phyloP scores from a whole-genome alignment of 2,113 vertebrate species.

The Hiodon tergisus region DNA sequence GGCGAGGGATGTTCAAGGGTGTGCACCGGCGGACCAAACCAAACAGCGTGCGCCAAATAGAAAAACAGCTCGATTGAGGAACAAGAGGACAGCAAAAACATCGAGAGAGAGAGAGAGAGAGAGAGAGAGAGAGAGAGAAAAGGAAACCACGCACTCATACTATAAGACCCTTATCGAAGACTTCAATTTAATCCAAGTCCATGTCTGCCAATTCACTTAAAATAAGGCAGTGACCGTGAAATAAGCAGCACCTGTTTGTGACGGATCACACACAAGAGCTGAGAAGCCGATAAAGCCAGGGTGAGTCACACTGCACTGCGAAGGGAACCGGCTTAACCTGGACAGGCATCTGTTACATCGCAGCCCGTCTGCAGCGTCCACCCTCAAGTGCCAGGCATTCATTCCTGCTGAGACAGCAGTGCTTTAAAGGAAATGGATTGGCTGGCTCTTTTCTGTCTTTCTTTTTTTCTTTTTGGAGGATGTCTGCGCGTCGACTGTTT shows the following conservation, averaged over 20 bases:
- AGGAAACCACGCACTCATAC: background rate
- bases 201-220: slow-evolving; percentile 40
- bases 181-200: slow-evolving; percentile 33
- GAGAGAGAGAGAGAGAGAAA: background rate
- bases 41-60: slow-evolving; percentile 10
- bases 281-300: background rate
- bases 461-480: slow-evolving; percentile 4
- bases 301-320: background rate
- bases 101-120: too few species aligned
- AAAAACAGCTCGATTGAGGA: slow-evolving; percentile 13
- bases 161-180: slow-evolving; percentile 31
- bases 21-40: slow-evolving; percentile 6
- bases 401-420: slow-evolving; percentile 29
- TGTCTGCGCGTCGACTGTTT: slow-evolving; percentile 15
- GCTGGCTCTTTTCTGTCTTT: background rate
- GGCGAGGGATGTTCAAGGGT: slow-evolving; percentile 2
- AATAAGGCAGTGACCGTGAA: slow-evolving; percentile 40
- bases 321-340: background rate
- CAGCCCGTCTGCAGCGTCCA: background rate
- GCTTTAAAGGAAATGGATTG: slow-evolving; percentile 31
- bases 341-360: background rate
- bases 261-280: background rate
- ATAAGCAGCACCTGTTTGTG: slow-evolving; percentile 38
- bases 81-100: slow-evolving; percentile 12
- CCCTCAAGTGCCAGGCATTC: slow-evolving; percentile 14